Evolutionary conservation across 2,113 vertebrate species (phyloP), one percentile per base, ranked within the genome.

Genomic region (Upupa epops): DNA sequence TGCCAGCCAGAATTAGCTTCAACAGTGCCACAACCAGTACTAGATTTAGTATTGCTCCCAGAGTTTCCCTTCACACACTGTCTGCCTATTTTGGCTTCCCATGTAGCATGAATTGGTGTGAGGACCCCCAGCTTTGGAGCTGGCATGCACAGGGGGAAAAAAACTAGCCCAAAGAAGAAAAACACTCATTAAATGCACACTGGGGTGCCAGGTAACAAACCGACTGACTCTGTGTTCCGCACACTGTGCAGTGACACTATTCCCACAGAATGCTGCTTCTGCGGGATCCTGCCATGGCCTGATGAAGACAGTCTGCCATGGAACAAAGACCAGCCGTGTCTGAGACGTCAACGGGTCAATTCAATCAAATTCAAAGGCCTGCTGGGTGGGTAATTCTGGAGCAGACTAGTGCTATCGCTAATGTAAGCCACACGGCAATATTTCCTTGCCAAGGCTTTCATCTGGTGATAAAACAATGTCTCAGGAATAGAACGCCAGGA

Each of bases 391-490:
- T 96, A 92, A 90, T 82, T 90, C 75, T 93, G 95, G 79, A 95
- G 58, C 55, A 90, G 89, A 60, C 75, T 91, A 49, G 83, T 92
- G 40, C 86, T 91, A 78, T 93, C 81, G 77, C 70, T 95, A 95
- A 96, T 94, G 60, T 78, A 97, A 97, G 86, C 96, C 94, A 96
- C 94, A 91, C 49, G 6, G 73, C 54, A 93, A 63, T 88, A 84
- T 80, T 84, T 85, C 56, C 60, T 64, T 94, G 94, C 77, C 83
- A 95, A 66, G 5, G 49, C 92, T 93, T 93, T 94, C 66, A 92
- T 92, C 77, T 96, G 86, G 58, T 73, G 77, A 90, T 83, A 90
- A 94, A 94, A 86, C 11, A 66, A 37, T 15, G 49, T 86, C 64
- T 86, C 60, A 74, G 82, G 68, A 91, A 88, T 60, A 83, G 59